Evolutionary conservation across 2,113 vertebrate genomes (phyloP).

Genomic region (Clarias magur): DNA sequence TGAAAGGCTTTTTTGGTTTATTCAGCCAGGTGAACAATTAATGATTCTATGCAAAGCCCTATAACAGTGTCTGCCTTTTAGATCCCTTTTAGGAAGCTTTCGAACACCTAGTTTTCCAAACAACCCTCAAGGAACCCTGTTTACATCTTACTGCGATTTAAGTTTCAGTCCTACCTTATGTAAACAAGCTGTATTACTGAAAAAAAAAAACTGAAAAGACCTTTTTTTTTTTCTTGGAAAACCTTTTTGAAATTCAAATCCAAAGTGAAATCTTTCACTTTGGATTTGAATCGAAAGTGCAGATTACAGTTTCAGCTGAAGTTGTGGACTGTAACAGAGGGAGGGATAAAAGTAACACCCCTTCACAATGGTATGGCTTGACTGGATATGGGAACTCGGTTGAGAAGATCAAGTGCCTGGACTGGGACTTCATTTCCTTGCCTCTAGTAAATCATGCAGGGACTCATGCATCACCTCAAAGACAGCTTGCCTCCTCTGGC

Average conservation of each 20-base stretch:
- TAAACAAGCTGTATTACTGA: neutral
- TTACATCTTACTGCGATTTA: neutral
- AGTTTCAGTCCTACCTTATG: neutral
- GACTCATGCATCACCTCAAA: slow-evolving; percentile 6
- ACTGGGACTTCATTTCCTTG: slow-evolving; percentile 25
- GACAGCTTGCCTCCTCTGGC: slow-evolving; percentile 26
- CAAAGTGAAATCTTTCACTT: neutral
- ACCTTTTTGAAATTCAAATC: neutral
- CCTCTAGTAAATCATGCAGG: slow-evolving; percentile 33
- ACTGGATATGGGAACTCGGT: slow-evolving; percentile 3
- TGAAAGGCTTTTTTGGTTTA: neutral
- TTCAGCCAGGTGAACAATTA: neutral
- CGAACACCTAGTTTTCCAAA: neutral
- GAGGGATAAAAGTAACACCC: neutral
- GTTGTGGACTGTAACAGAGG: neutral
- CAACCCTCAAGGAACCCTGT: neutral
- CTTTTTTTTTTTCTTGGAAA: neutral
- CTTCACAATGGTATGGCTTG: neutral
- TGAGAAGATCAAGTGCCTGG: slow-evolving; percentile 23
- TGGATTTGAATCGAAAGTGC: neutral
- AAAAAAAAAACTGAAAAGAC: neutral
- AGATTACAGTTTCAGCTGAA: neutral
- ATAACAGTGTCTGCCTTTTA: neutral
- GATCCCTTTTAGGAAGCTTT: neutral
- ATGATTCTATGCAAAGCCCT: neutral